A percentile compares a stretch with the other conserved stretches of the same genome.
Conservation (phyloP, 2,888 invertebrate species). For the Caenorhabditis macrosperma region DNA sequence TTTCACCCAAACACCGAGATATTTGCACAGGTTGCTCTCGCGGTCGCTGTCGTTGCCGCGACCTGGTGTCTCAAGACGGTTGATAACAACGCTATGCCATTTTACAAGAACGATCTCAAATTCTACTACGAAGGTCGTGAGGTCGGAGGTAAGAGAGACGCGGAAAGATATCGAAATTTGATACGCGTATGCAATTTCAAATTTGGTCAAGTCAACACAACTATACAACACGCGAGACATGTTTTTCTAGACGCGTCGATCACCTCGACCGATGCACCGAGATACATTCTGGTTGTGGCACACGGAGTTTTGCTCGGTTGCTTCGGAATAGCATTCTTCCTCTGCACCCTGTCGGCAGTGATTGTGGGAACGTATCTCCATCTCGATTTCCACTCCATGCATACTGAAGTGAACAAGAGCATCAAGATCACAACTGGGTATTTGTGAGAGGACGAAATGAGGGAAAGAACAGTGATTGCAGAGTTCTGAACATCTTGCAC, state of each 20-base stretch:
- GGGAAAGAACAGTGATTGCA: constrained; percentile 15
- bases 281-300: constrained; percentile 75
- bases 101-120: constrained; percentile 77
- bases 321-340: constrained; percentile 72
- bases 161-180: constrained; percentile 34
- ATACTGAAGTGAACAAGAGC: constrained; percentile 63
- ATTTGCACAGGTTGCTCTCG: constrained; percentile 73
- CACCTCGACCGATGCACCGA: constrained; percentile 67
- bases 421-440: constrained; percentile 64
- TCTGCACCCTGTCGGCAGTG: constrained; percentile 73
- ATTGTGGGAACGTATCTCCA: constrained; percentile 73
- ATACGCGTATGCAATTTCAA: constrained; percentile 40
- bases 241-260: constrained; percentile 53
- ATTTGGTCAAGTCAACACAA: constrained; percentile 7
- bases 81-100: constrained; percentile 78
- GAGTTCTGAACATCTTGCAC: constrained; percentile 67
- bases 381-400: constrained; percentile 67
- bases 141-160: constrained; percentile 47
- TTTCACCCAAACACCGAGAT: constrained; percentile 3
- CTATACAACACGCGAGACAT: neutral
- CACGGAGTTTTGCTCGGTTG: constrained; percentile 77
- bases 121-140: constrained; percentile 70
- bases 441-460: neutral
- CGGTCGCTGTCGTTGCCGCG: constrained; percentile 77
- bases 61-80: constrained; percentile 79